Base-by-base conservation (phyloP, 37 sponge, comb jelly and placozoan species). In the Theonella swinhoei region DNA sequence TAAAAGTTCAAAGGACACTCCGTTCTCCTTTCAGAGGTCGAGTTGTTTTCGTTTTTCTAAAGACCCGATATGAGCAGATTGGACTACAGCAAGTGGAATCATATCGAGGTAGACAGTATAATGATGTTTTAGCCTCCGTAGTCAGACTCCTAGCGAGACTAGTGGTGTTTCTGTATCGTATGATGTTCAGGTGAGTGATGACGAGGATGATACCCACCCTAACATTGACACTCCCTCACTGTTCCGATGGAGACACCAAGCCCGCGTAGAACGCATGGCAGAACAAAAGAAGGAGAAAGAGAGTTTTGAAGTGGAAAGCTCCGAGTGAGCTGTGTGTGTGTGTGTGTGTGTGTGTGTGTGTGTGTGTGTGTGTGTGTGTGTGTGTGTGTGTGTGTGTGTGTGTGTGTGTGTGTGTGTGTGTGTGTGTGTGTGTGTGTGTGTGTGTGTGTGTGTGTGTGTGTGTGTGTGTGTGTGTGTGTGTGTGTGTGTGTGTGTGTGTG, bases 201-300 rank as follows among this genome's bases (percentile, higher is more conserved):
- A 98, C 86, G 99, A 98, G 59, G 99, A 98, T 76, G 99, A 98
- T 80, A 98, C 99, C 23, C 99, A 98, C 72, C 99, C 99, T 0
- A 98, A 98, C 87, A 88, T 98, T 14, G 97, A 98, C 90, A 98
- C 99, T 0, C 91, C 99, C 2, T 94, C 95, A 4, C 90, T 98
- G 58, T 96, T 95, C 72, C 88, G 95, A 14, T 98, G 99, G 99
- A 72, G 97, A 29, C 99, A 98, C 77, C 95, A 96, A 75, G 95
- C 99, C 22, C 62, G 99, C 14, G 89, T 98, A 19, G 97, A 98
- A 74, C 59, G 99, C 36, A 96, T 95, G 97, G 91, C 89, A 71
- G 39, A 92, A 70, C 88, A 78, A 1, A 82, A 89, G 74, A 25
- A 86, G 59, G 90, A 93, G 69, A 93, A 89, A 28, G 76, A 79